A percentile compares a stretch with the other conserved stretches of the same genome.
These are phyloP conservation scores for Aplidium turbinatum DNA, from an alignment of 23 tunicate species.

Conservation along the genomic window DNA sequence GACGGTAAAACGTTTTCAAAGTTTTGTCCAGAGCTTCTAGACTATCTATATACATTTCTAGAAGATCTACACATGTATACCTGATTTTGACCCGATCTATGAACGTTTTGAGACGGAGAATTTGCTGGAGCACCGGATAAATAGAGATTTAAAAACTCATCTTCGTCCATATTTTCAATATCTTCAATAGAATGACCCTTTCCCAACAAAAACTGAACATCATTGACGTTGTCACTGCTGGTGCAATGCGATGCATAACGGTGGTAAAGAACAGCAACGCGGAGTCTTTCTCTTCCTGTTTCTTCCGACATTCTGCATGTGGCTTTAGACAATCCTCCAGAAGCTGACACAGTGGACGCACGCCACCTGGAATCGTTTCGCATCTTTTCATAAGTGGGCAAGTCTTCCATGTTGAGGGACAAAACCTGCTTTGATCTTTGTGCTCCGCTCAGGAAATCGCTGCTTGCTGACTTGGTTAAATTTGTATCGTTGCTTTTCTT, in stretches of 20 bases:
- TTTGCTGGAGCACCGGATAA: constrained; percentile 17
- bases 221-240: constrained; percentile 45
- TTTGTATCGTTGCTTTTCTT: constrained; percentile 25
- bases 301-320: background rate
- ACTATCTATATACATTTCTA: too few relatives aligned
- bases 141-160: constrained; percentile 43
- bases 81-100: constrained; percentile 40
- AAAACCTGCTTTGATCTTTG: constrained; percentile 55
- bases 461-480: constrained; percentile 37
- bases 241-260: constrained; percentile 37
- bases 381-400: constrained; percentile 62
- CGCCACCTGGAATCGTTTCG: constrained; percentile 37
- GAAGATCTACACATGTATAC: too few relatives aligned
- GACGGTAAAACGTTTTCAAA: too few relatives aligned
- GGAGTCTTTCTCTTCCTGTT: constrained; percentile 28
- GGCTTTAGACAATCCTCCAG: background rate
- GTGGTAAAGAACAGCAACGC: constrained; percentile 50
- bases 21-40: too few relatives aligned
- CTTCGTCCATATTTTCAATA: constrained; percentile 50
- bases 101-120: background rate
- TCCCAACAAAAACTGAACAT: constrained; percentile 25
- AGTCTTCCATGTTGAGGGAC: constrained; percentile 84
- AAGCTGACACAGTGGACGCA: background rate
- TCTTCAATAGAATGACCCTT: constrained; percentile 39
- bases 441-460: constrained; percentile 29